phyloP scores from a whole-genome alignment of 30 jellyfish, hydroid and myxozoan species.

The Pelagia noctiluca region DNA sequence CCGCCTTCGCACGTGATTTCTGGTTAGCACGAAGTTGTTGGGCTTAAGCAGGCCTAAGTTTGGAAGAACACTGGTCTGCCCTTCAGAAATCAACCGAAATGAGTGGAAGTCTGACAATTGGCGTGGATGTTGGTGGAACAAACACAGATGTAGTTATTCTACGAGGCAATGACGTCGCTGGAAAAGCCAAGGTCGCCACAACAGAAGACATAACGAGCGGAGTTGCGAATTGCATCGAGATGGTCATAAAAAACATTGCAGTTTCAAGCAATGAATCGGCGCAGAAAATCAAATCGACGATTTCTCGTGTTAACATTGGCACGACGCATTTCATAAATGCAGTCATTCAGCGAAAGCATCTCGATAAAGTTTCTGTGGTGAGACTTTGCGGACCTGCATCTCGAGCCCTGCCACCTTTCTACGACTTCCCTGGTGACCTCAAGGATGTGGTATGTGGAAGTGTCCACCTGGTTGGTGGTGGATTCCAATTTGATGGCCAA shows the following conservation, averaged over 20 bases:
- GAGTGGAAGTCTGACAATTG: conserved; percentile 21
- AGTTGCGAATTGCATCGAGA: conserved; percentile 37
- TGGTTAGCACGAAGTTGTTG: too few relatives aligned
- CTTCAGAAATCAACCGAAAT: too few relatives aligned
- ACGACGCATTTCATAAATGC: conserved; percentile 81
- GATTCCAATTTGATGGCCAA: conserved; percentile 44
- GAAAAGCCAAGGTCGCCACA: conserved; percentile 62
- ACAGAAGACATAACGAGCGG: conserved; percentile 55
- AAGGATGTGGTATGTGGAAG: conserved; percentile 40
- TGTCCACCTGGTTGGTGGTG: conserved; percentile 45
- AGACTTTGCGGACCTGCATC: conserved; percentile 70
- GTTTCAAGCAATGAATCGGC: not conserved
- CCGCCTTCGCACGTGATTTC: too few relatives aligned
- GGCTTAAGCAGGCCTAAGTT: too few relatives aligned
- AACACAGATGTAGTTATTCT: conserved; percentile 77
- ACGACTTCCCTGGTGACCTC: conserved; percentile 66
- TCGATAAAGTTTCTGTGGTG: conserved; percentile 38
- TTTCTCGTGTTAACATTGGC: conserved; percentile 56
- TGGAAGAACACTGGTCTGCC: too few relatives aligned
- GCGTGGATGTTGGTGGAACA: conserved; percentile 86
- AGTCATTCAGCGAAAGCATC: conserved; percentile 57
- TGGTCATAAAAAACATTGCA: conserved; percentile 28
- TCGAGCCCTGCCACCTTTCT: conserved; percentile 57
- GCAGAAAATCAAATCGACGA: not conserved
- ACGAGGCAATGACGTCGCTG: conserved; percentile 43